phyloP scores from a whole-genome alignment of 2,797 vertebrate genomes.

The Triplophysa bombifrons region DNA sequence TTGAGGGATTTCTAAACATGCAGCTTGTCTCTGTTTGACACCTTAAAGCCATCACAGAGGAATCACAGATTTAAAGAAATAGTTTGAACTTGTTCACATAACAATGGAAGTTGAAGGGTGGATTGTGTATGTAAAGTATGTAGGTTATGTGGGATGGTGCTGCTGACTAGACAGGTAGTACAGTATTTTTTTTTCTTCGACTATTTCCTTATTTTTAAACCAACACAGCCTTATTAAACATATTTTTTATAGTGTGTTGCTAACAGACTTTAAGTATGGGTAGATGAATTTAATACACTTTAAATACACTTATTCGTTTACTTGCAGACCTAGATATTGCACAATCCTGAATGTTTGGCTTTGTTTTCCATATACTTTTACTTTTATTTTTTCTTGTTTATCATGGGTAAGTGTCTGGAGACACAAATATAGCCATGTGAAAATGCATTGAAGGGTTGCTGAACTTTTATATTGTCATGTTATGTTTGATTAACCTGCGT shows the following conservation, averaged over 20 bases:
- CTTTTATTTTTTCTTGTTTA: neutral
- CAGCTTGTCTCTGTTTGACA: neutral
- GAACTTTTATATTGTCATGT: neutral
- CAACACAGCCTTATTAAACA: conserved; percentile 2
- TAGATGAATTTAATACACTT: too few relatives aligned
- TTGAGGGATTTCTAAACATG: conserved; percentile 18
- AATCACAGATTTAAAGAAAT: neutral
- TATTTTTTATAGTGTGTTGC: neutral
- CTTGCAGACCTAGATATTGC: too few relatives aligned
- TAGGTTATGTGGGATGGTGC: neutral
- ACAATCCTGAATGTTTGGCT: neutral
- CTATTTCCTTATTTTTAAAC: too few relatives aligned
- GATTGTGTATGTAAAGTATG: too few relatives aligned
- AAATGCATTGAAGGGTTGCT: neutral
- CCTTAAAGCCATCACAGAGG: neutral
- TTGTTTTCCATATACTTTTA: neutral
- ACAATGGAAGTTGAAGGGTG: neutral
- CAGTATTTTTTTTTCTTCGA: neutral
- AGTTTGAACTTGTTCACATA: neutral
- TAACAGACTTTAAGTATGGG: neutral
- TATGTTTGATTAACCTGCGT: conserved; percentile 20
- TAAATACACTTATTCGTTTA: too few relatives aligned
- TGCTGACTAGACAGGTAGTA: neutral
- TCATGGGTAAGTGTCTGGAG: neutral
- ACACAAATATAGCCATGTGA: neutral